Percentiles rank a stretch among this genome's conserved stretches.
phyloP scores from a whole-genome alignment of 1,140 invertebrate genomes.

The Gryllus bimaculatus region DNA sequence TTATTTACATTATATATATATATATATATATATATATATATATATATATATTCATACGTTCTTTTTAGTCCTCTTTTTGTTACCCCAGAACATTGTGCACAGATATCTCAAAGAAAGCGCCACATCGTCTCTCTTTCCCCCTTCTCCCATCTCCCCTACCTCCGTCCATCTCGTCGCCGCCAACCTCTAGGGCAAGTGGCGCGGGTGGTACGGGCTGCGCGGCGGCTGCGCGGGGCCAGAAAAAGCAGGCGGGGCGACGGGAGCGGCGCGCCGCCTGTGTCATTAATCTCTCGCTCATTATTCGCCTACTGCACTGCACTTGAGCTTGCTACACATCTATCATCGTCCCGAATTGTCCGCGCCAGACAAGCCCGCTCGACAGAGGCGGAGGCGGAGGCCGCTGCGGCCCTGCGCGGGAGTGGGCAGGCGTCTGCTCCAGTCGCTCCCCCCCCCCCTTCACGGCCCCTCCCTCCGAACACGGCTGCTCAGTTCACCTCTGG shows the following conservation, averaged over 20 bases:
- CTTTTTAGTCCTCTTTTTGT: too few relatives aligned
- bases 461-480: not conserved
- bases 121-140: too few relatives aligned
- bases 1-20: too few relatives aligned
- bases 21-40: too few relatives aligned
- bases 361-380: not conserved
- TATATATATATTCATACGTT: too few relatives aligned
- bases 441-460: too few relatives aligned
- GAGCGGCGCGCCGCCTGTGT: not conserved
- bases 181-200: not conserved
- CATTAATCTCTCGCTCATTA: slow-evolving; percentile 4
- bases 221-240: not conserved
- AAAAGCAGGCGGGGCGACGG: not conserved
- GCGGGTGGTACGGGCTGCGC: too few relatives aligned
- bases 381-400: not conserved
- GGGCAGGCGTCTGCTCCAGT: not conserved
- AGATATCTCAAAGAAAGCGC: too few relatives aligned
- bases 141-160: not conserved
- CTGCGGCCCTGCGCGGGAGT: not conserved
- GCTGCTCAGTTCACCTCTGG: too few relatives aligned
- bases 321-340: slow-evolving; percentile 4
- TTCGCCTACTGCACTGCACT: not conserved
- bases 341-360: slow-evolving; percentile 2
- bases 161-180: not conserved
- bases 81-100: too few relatives aligned